Base-by-base conservation (phyloP, 2,888 invertebrate species). In the Strigamia transsilvanica region DNA sequence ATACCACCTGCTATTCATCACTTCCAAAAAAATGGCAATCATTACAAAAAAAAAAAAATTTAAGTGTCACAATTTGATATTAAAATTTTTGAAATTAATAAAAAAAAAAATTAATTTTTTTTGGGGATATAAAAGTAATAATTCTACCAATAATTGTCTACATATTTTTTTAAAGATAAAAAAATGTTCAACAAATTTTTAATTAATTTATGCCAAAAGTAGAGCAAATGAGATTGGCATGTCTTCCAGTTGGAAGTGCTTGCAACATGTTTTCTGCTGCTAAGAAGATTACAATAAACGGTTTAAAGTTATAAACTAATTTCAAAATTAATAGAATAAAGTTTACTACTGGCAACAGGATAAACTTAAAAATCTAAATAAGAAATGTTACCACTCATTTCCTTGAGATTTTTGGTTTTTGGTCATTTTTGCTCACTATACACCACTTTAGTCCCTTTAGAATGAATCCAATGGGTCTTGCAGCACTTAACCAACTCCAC, bases 1-100 rank as follows among this genome's bases (percentile, higher is more conserved):
- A 15, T 61, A 61, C 61, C 61, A 61, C 61, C 61, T 61, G 61
- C 18, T 61, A 61, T 61, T 61, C 61, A 61, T 61, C 61, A 61
- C 23, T 61, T 61, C 9, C 7, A 61, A 61, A 21, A 23, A 61
- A 61, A 61, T 18, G 12, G 7, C 61, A 61, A 61, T 18, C 61
- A 15, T 61, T 61, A 21, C 9, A 2, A 15, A 18, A 18, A 23
- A 61, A 61, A 18, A 23, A 61, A 61, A 61, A 61, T 42, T n/a
- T 42, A 13, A 61, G n/a, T 15, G 15, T 23, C n/a, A 18, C 18
- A 61, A 61, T 61, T 42, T 42, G 21, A 61, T 61, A 61, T 18
- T 61, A 61, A 61, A 18, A 18, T 61, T 42, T 42, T 42, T 34
- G 34, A 7, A 34, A 5, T 5, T 34, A 5, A 34, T 34, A 5